Conservation (phyloP, 2,113 vertebrate genomes). For the Carettochelys insculpta region DNA sequence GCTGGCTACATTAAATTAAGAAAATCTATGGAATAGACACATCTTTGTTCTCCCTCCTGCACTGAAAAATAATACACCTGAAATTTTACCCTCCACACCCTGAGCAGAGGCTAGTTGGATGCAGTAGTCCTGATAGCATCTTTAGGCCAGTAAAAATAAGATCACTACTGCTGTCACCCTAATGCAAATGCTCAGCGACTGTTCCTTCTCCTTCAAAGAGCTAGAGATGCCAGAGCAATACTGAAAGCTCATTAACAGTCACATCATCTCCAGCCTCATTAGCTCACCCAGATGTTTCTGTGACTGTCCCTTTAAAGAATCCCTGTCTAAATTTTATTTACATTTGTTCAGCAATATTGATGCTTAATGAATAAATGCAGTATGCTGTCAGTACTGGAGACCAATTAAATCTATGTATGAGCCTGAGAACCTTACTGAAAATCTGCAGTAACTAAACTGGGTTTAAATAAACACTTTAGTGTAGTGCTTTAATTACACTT, state of each 20-base stretch:
- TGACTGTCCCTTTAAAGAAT: conserved; percentile 82
- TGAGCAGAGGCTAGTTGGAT: neutral
- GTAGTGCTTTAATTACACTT: conserved; percentile 97
- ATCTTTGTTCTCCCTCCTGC: neutral
- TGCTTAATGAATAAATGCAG: conserved; percentile 85
- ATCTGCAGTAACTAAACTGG: conserved; percentile 87
- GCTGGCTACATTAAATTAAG: conserved; percentile 4
- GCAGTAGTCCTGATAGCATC: neutral
- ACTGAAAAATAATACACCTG: neutral
- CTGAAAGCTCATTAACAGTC: conserved; percentile 73
- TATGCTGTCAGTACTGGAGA: conserved; percentile 82
- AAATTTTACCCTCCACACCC: neutral
- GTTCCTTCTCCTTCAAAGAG: conserved; percentile 35
- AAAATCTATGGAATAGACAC: neutral
- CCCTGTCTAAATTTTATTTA: conserved; percentile 83
- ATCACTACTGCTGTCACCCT: neutral
- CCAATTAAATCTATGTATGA: conserved; percentile 84
- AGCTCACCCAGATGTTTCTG: conserved; percentile 81
- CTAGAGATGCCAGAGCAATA: conserved; percentile 19
- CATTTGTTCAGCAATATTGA: conserved; percentile 83
- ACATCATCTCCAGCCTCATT: conserved; percentile 68
- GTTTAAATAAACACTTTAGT: conserved; percentile 98
- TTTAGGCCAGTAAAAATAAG: neutral
- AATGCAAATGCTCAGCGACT: neutral
- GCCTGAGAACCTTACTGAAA: conserved; percentile 83